Base-by-base conservation (phyloP, 2,797 vertebrate genomes). In the Argya squamiceps region DNA sequence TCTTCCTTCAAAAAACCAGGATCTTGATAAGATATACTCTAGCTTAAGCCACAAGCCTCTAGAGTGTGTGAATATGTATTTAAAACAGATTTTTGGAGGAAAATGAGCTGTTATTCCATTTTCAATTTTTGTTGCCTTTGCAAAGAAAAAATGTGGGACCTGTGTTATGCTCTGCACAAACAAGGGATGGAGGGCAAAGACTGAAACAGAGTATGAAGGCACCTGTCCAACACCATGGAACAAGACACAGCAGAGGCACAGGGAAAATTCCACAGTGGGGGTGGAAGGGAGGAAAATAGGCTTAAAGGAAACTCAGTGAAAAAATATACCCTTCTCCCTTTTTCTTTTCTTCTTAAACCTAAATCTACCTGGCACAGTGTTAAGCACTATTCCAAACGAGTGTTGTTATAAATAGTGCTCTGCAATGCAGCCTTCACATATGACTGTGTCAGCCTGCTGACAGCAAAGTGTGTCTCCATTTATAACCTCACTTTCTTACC, bases 371-470 rank as follows among this genome's bases (percentile, higher is more conserved):
- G 68, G 39, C 7, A 7, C 32, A 76, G n/a, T 5, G 21, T 65
- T 85, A 80, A 63, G 49, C 39, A 24, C 49, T 85, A 43, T 77
- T 89, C 73, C 41, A 64, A 77, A 89, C n/a, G 24, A 70, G 11
- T 39, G 49, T 44, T 89, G 59, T 93, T 93, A 93, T 92, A 94
- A 95, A 95, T 92, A 92, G 87, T 37, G 44, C 71, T 91, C 84
- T 89, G 89, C 56, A 55, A 56, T 88, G 69, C 84, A 91, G 81
- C 75, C 75, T 80, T 95, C 73, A 77, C 58, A 39, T 82, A 69
- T 8, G 63, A 75, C 43, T 91, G 24, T 89, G 77, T 77, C 70
- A 96, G 68, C 76, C 68, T 68, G 78, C 75, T 37, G 93, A 91
- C 53, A 49, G 91, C 58, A 64, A 70, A 93, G 37, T 52, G 52